A percentile compares a stretch with the other conserved stretches of the same genome.
Evolutionary conservation across 2,797 vertebrate genomes (phyloP).

Genomic region (Eurystomus glaucurus): DNA sequence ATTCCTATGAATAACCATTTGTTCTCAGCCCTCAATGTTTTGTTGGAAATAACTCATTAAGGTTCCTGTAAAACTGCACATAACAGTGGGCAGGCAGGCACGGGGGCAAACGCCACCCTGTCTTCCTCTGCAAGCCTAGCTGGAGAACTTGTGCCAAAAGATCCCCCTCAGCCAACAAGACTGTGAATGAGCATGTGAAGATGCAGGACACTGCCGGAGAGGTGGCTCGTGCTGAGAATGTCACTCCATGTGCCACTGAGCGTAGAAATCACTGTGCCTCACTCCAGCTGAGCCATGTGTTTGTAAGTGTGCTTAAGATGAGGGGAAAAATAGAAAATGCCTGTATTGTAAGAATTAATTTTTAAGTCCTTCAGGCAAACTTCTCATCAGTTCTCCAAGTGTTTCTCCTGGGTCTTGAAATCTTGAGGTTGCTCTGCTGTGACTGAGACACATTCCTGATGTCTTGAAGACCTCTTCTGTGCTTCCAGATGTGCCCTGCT

Average conservation of each 20-base stretch:
- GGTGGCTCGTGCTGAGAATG: not conserved
- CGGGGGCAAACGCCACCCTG: not conserved
- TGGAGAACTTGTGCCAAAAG: not conserved
- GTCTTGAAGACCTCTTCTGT: not conserved
- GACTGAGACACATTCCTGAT: not conserved
- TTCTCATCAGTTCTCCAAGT: not conserved
- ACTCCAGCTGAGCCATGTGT: not conserved
- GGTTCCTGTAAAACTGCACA: not conserved
- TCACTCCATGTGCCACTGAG: not conserved
- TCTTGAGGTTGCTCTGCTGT: not conserved
- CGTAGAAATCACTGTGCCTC: not conserved
- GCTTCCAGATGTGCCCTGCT: not conserved
- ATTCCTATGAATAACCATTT: not conserved
- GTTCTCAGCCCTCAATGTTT: not conserved
- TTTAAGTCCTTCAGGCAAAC: not conserved
- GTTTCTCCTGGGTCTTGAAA: not conserved
- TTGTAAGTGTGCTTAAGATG: not conserved
- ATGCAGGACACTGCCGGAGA: not conserved
- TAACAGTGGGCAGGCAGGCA: not conserved
- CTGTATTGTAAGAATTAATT: not conserved
- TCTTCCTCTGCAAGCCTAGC: not conserved
- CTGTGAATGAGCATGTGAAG: not conserved
- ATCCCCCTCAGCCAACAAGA: not conserved
- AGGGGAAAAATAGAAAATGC: not conserved
- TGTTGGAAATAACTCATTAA: not conserved